Conservation (phyloP, 2,888 invertebrate species). For the Pheosia tremula region DNA sequence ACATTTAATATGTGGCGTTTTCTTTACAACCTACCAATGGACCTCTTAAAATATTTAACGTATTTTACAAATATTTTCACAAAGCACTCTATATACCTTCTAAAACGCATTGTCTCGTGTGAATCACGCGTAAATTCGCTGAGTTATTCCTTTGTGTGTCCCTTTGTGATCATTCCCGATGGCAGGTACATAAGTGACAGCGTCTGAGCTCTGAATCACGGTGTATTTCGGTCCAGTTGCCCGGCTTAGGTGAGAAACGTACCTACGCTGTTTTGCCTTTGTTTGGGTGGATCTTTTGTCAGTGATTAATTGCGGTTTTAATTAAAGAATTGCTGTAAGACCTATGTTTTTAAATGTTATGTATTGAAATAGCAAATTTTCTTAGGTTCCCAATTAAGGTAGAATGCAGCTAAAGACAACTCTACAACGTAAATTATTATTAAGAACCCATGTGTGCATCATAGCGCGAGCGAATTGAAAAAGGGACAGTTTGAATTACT, state of each 20-base stretch:
- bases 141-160: conserved; percentile 59
- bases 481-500: too few relatives aligned
- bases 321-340: background rate
- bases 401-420: too few relatives aligned
- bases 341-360: background rate
- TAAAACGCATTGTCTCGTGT: conserved; percentile 30
- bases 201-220: conserved; percentile 41
- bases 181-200: conserved; percentile 42
- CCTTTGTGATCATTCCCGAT: conserved; percentile 68
- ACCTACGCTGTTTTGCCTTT: conserved; percentile 28
- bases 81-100: background rate
- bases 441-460: too few relatives aligned
- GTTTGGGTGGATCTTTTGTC: conserved; percentile 15
- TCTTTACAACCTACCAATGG: too few relatives aligned
- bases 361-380: background rate
- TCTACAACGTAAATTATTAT: too few relatives aligned
- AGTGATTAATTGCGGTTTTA: conserved; percentile 5
- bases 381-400: too few relatives aligned
- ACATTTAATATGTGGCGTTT: too few relatives aligned
- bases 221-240: conserved; percentile 44
- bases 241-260: conserved; percentile 34
- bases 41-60: too few relatives aligned
- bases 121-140: conserved; percentile 44
- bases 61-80: background rate
- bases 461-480: too few relatives aligned